Percentiles rank a stretch among this genome's conserved stretches.
These are phyloP conservation scores for Coranthus polyacanthus DNA, from an alignment of 2,797 vertebrate species.

Conservation along the genomic window DNA sequence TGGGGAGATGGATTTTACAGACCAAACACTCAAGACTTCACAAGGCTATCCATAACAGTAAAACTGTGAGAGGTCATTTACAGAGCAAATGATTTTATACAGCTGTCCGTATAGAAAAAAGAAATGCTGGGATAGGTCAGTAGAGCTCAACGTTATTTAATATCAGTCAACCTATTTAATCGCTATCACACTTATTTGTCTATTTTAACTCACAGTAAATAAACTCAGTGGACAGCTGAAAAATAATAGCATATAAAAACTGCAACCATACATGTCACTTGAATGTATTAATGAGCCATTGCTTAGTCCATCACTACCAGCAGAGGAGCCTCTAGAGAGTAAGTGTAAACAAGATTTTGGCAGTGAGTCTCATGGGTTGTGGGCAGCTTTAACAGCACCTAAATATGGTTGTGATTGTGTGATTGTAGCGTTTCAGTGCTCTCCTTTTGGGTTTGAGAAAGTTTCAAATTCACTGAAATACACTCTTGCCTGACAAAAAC, in stretches of 20 bases:
- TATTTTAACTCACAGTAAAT: slow-evolving; percentile 20
- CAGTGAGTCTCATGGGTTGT: slow-evolving; percentile 9
- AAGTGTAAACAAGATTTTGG: slow-evolving; percentile 25
- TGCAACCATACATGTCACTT: slow-evolving; percentile 10
- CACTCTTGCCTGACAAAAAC: too few species aligned
- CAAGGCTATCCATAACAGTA: slow-evolving; percentile 22
- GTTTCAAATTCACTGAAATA: slow-evolving; percentile 37
- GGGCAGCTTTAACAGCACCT: slow-evolving; percentile 16
- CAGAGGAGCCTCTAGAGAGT: slow-evolving; percentile 20
- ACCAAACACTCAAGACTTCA: slow-evolving; percentile 18
- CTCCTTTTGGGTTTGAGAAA: slow-evolving; percentile 6
- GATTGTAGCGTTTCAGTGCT: not conserved
- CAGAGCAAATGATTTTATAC: not conserved
- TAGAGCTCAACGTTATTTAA: not conserved
- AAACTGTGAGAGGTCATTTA: slow-evolving; percentile 1
- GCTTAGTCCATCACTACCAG: slow-evolving; percentile 3
- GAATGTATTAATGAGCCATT: slow-evolving; percentile 2
- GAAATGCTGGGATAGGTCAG: not conserved
- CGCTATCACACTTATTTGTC: not conserved
- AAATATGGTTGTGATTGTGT: slow-evolving; percentile 19
- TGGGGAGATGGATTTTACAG: slow-evolving; percentile 41
- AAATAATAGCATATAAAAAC: slow-evolving; percentile 27
- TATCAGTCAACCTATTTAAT: not conserved
- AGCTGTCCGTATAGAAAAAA: not conserved
- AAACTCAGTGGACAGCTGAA: slow-evolving; percentile 12